Base-by-base conservation (phyloP, 92 coral and sea anemone genomes). In the Pocillopora grandis region DNA sequence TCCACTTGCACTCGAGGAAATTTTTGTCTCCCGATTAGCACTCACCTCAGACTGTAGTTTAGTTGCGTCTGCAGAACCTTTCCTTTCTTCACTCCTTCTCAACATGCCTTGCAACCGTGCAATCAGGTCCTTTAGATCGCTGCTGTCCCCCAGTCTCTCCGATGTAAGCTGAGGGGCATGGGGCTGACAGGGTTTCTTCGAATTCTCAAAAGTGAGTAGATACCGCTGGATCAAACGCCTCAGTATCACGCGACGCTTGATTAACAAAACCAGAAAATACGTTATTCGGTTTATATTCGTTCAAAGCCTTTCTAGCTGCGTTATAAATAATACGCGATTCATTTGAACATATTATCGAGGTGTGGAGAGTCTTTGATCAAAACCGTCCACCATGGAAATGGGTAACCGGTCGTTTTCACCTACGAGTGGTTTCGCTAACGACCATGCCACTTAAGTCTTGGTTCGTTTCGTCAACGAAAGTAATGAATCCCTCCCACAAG, bases 151-250 rank as follows among this genome's bases (percentile, higher is more conserved):
- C 58, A 36, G 58, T 33, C 66, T 69, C 70, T 71, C 85, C 9
- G 78, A 23, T 56, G 59, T 42, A 27, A 16, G 48, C 19, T 58
- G 20, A 58, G 77, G 69, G 57, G 69, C 68, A n/a, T 5, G 33
- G 37, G 78, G 3, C n/a, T 81, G 85, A 59, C 17, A 15, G 52
- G 52, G 52, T 42, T 42, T 42, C 65, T 52, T 65, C 55, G 72
- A 11, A 33, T 83, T 83, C 80, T 62, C 73, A 27, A 83, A 27
- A 62, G 72, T 62, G 61, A 72, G 31, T 3, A 83, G 86, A 75
- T 83, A 83, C 23, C 86, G 86, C 64, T 73, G 86, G 64, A 83
- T 83, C 80, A 83, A 83, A 15, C 79, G 72, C 56, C 57, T 83
- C 79, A 83, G 72, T 62, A 83, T 56, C 27, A 42, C 52, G 12